Base-by-base conservation (phyloP, 2,797 vertebrate species). In the Poecilia wingei region DNA sequence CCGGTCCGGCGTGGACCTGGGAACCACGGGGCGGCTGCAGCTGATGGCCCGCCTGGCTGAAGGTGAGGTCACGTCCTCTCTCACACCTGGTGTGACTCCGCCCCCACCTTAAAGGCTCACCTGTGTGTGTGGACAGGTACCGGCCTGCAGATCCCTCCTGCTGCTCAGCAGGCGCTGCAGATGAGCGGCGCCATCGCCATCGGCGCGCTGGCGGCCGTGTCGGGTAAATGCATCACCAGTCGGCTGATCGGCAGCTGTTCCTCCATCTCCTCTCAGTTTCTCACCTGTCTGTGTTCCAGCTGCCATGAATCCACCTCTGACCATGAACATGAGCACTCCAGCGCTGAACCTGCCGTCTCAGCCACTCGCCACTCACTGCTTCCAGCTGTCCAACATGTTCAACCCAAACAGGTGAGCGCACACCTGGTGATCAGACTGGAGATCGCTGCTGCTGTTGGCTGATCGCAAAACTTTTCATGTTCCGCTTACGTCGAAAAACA, bases 381-480 rank as follows among this genome's bases (percentile, higher is more conserved):
- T 99, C 94, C 98, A 99, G 88, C 96, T 99, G 41, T 98, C 98
- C 89, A 99, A 99, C 89, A 99, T 99, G 98, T 99, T 99, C 94
- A 97, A 97, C 84, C 97, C 85, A n/a, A 77, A 47, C 80, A 91
- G 88, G 91, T 92, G 71, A 31, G 95, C 10, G 2, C 16, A 20
- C 66, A n/a, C 51, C 73, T 74, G 73, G 18, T 41, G 36, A 68
- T 41, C 64, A 55, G 18, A 22, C 75, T 72, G 33, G 31, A 46
- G 18, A 28, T 31, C 13, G 2, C 28, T 59, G 57, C 55, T 28
- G 55, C n/a, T n/a, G 10, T 57, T 4, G 14, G 53, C n/a, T n/a
- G 51, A 49, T 20, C 2, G 47, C 47, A 49, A 49, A 49, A 16
- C 47, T 2, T 49, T 49, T 49, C 47, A 20, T 49, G 6, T 49